These are phyloP conservation scores for Sciaenops ocellatus DNA, from an alignment of 2,797 vertebrate genomes.

Conservation along the genomic window DNA sequence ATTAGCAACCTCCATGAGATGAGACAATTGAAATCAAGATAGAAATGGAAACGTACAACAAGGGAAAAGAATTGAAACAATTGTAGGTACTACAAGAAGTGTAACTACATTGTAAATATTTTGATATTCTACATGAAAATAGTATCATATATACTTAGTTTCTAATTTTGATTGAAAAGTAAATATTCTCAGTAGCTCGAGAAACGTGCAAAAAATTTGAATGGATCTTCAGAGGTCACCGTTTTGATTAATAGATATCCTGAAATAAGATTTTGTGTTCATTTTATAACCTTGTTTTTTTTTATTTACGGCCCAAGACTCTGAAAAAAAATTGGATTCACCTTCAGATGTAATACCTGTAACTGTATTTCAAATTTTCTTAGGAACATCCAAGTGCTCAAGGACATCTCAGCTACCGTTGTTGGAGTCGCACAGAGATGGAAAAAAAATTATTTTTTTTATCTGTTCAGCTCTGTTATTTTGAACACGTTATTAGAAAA, in stretches of 20 bases:
- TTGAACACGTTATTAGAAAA: constrained; percentile 6
- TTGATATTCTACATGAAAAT: neutral
- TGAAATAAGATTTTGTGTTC: neutral
- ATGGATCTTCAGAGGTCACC: neutral
- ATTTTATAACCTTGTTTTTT: neutral
- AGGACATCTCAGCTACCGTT: constrained; percentile 20
- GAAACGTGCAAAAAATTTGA: neutral
- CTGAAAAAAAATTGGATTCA: constrained; percentile 6
- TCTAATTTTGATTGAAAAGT: neutral
- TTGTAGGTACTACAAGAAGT: neutral
- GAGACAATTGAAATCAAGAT: neutral
- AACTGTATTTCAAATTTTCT: neutral
- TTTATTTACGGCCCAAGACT: neutral
- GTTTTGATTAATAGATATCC: neutral
- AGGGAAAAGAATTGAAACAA: neutral
- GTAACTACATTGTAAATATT: neutral
- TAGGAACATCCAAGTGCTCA: constrained; percentile 22
- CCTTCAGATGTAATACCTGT: constrained; percentile 3
- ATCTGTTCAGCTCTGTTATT: neutral
- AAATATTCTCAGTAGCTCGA: neutral
- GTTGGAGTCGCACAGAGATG: constrained; percentile 3
- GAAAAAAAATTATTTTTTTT: neutral
- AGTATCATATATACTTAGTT: neutral
- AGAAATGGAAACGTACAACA: neutral
- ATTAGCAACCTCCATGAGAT: neutral